Evolutionary conservation across 1,140 invertebrate genomes (phyloP).

Genomic region (Philotrypesis tridentata): DNA sequence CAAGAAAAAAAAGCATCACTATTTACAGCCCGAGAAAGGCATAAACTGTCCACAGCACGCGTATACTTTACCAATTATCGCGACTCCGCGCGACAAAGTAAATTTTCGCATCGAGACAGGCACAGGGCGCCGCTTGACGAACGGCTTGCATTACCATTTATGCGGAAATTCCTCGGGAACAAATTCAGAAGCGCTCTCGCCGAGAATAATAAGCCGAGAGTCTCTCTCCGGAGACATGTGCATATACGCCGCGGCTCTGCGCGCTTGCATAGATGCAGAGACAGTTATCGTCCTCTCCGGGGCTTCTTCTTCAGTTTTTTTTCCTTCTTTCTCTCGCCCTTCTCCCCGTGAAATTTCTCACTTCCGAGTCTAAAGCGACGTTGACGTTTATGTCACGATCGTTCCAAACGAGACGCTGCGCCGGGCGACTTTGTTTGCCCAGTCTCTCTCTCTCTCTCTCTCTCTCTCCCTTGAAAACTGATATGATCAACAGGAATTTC

Average conservation of each 20-base stretch:
- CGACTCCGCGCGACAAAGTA: background rate
- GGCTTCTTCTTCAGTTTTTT: slow-evolving; percentile 5
- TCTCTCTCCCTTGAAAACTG: slow-evolving; percentile 8
- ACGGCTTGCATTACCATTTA: background rate
- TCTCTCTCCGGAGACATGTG: background rate
- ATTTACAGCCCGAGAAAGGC: no score
- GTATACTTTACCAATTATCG: background rate
- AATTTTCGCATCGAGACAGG: background rate
- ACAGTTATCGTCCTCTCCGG: slow-evolving; percentile 25
- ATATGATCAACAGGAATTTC: slow-evolving; percentile 13
- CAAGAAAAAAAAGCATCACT: no score
- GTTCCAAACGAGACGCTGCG: background rate
- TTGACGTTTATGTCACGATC: slow-evolving; percentile 43
- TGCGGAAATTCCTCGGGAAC: slow-evolving; percentile 3
- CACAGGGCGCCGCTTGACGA: background rate
- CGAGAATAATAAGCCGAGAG: slow-evolving; percentile 14
- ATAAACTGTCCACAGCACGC: background rate
- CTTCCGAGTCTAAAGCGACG: slow-evolving; percentile 35
- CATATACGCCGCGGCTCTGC: background rate
- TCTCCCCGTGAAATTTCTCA: slow-evolving; percentile 36
- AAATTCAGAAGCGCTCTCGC: slow-evolving; percentile 15
- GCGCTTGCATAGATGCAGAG: slow-evolving; percentile 5
- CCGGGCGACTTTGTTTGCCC: background rate
- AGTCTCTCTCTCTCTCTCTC: background rate
- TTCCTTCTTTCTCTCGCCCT: background rate